Base-by-base conservation (phyloP, 2,888 invertebrate genomes). In the Marasmarcha lunaedactyla region DNA sequence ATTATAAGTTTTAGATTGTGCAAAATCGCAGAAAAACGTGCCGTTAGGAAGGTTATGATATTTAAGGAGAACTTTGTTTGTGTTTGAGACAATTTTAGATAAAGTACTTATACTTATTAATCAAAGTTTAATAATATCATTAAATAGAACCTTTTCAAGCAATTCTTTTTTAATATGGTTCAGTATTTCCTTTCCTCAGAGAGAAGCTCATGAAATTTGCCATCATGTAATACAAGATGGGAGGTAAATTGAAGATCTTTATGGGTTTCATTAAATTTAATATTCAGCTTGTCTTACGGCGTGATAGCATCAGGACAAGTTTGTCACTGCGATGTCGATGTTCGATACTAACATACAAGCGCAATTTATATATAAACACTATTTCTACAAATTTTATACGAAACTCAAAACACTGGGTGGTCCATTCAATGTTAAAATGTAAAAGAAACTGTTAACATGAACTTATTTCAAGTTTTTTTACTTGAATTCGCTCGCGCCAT, bases 261-360 rank as follows among this genome's bases (percentile, higher is more conserved):
- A 30, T 30, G 9, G 10, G 6, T 9, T 11, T 11, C 11, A 30
- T 30, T 30, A 30, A 30, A 30, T 30, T 34, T 14, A 34, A 14
- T 61, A 54, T 52, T 55, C 57, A 53, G 57, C 59, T 58, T 59
- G 62, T 62, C 58, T 53, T 48, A 48, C 53, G 48, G 52, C 53
- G 42, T 44, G 63, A 63, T 59, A 57, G 40, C 52, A 63, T 54
- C 52, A 34, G 6, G 12, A 34, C 34, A 34, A 34, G 13, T 13
- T 30, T 30, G 30, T 30, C 30, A 30, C 30, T 30, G 45, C 48
- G 49, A 56, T 52, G 47, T 54, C 56, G 55, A 54, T 49, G 54
- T 48, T 48, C 51, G 63, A 67, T 66, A 65, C 55, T 52, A 54
- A 49, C 48, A 41, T 54, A 57, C 60, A 60, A 51, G 59, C 57